Base-by-base conservation (phyloP, 2,888 invertebrate genomes). In the Alviniconcha strummeri region DNA sequence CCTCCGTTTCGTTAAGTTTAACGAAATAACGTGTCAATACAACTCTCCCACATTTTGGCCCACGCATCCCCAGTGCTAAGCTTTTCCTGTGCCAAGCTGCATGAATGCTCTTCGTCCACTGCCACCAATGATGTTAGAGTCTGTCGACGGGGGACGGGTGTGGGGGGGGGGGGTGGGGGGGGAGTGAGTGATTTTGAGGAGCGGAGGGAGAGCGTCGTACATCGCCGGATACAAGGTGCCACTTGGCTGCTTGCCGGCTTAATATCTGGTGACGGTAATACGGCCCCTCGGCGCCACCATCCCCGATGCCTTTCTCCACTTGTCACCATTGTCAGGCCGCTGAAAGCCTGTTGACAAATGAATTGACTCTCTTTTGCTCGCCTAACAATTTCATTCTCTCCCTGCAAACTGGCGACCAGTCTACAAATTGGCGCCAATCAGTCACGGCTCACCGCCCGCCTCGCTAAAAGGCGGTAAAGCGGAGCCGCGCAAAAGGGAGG, bases 291-390 rank as follows among this genome's bases (percentile, higher is more conserved):
- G 82, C 82, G 82, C 82, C 82, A 82, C 64, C 55, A 67, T 52
- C 76, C 9, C 9, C 6, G 36, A 55, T 77, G 82, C 71, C 77
- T 76, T 64, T 76, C 77, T 82, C 56, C 52, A 15, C 75, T 77
- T 82, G 82, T 82, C 82, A 82, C n/a, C 69, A 82, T 82, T 82
- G 77, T 82, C 71, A 67, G 77, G 67, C 55, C 17, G 56, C 54
- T 67, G 75, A 84, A 79, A 84, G 82, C 67, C 82, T 84, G 84
- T 84, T 84, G 84, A 84, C 84, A 84, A 84, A 84, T 84, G 82
- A 84, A 84, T 84, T 84, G 84, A 84, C 84, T 84, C 84, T 74
- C 77, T 77, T 77, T 69, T 77, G 77, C 82, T 77, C 82, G 75
- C 81, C 54, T 71, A 55, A 82, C 82, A 54, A 77, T 55, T 67